Evolutionary conservation across 2,888 invertebrate genomes (phyloP).

Genomic region (Drosophila kambysellisi): DNA sequence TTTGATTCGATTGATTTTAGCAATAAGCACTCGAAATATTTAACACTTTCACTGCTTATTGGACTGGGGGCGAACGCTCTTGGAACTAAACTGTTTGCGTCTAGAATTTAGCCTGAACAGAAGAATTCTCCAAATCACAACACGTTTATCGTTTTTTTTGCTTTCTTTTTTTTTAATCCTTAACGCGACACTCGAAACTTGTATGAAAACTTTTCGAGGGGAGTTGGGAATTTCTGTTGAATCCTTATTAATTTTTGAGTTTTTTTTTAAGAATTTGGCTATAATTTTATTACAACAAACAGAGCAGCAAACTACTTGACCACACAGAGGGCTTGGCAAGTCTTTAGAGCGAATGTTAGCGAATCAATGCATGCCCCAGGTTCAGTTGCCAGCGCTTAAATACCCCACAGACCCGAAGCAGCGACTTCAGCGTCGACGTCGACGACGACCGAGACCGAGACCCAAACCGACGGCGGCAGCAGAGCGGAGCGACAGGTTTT

Average conservation of each 20-base stretch:
- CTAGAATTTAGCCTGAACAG: slow-evolving; percentile 75
- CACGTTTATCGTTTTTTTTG: slow-evolving; percentile 47
- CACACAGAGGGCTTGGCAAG: slow-evolving; percentile 85
- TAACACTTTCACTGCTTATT: slow-evolving; percentile 83
- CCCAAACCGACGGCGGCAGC: slow-evolving; percentile 38
- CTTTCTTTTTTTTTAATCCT: slow-evolving; percentile 47
- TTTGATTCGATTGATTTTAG: slow-evolving; percentile 36
- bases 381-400: slow-evolving; percentile 89
- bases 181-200: slow-evolving; percentile 62
- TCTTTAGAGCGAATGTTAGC: slow-evolving; percentile 89
- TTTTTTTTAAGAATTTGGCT: slow-evolving; percentile 65
- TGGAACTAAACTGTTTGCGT: slow-evolving; percentile 74
- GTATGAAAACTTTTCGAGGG: slow-evolving; percentile 39
- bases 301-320: slow-evolving; percentile 82
- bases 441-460: slow-evolving; percentile 54
- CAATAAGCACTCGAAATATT: slow-evolving; percentile 83
- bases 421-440: slow-evolving; percentile 28
- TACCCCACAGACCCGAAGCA: slow-evolving; percentile 83
- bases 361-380: slow-evolving; percentile 89
- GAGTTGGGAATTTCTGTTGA: slow-evolving; percentile 11
- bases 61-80: slow-evolving; percentile 49
- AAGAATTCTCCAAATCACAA: slow-evolving; percentile 63
- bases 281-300: slow-evolving; percentile 84
- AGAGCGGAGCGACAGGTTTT: slow-evolving; percentile 70
- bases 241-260: not conserved